Base-by-base conservation (phyloP, 2,113 vertebrate genomes). In the Deroptyus accipitrinus region DNA sequence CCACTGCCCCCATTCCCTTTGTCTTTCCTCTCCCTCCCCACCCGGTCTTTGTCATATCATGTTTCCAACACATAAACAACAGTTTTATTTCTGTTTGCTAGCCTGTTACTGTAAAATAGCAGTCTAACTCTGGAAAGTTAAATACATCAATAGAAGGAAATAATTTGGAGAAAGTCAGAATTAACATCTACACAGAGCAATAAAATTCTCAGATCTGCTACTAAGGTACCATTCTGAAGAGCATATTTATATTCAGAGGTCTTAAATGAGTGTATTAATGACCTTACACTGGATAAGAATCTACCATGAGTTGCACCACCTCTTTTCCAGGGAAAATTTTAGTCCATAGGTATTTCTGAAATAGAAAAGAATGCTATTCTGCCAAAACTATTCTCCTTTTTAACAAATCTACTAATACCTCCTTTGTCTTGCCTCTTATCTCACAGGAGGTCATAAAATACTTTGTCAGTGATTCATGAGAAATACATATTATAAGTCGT, bases 391-490 rank as follows among this genome's bases (percentile, higher is more conserved):
- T 44, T 72, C 57, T 77, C 66, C 27, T 37, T 92, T 94, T 89
- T 80, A 92, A 95, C 39, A 91, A 44, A 82, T 82, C 73, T 79
- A 23, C 81, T 92, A 66, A 84, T 91, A 62, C 31, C 66, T 31
- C 63, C 48, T 94, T 73, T 94, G 81, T 79, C 93, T 89, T 89
- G 69, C 69, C 55, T 91, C 63, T 48, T 54, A 33, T 91, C 89
- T 95, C 83, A 52, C 62, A 91, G 81, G 94, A 94, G 93, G 93
- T 87, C 83, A 87, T 97, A 92, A 96, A 95, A 84, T 91, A 95
- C 49, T 94, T 93, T 97, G 95, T 95, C 93, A 95, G 86, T 95
- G 93, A 95, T 96, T 94, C 91, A 96, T 95, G 96, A 89, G 89
- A 80, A 87, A 80, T 69, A 9, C 69, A 7, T 81, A 86, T 74